phyloP scores from a whole-genome alignment of 2,888 invertebrate species.

The Apoderus coryli region DNA sequence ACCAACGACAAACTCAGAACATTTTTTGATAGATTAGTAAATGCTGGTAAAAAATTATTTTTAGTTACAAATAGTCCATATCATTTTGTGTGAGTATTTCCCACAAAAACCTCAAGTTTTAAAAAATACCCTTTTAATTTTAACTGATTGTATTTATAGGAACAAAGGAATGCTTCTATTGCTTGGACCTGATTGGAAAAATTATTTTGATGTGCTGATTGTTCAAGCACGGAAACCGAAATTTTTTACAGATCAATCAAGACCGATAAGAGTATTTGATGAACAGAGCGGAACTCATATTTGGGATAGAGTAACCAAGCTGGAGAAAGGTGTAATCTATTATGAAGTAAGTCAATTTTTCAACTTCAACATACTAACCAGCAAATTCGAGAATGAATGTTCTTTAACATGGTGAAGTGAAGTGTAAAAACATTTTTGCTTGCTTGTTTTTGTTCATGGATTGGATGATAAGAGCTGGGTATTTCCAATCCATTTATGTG shows the following conservation, averaged over 20 bases:
- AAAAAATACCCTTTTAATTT: slow-evolving; percentile 1
- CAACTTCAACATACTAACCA: too few species aligned
- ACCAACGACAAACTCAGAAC: slow-evolving; percentile 54
- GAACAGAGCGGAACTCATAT: slow-evolving; percentile 65
- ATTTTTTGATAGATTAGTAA: slow-evolving; percentile 61
- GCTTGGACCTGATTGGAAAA: slow-evolving; percentile 77
- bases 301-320: slow-evolving; percentile 78
- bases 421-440: too few species aligned
- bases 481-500: too few species aligned
- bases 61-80: slow-evolving; percentile 94
- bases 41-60: slow-evolving; percentile 75
- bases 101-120: slow-evolving; percentile 16
- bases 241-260: slow-evolving; percentile 86
- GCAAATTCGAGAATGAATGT: too few species aligned
- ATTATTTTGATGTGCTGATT: slow-evolving; percentile 86
- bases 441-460: too few species aligned
- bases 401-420: too few species aligned
- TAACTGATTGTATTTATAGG: slow-evolving; percentile 36
- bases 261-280: slow-evolving; percentile 82
- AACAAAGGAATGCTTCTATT: slow-evolving; percentile 84
- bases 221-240: slow-evolving; percentile 91
- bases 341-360: slow-evolving; percentile 68
- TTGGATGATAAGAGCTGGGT: too few species aligned
- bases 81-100: slow-evolving; percentile 60
- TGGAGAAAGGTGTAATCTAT: slow-evolving; percentile 83